Base-by-base conservation (phyloP, 2,888 invertebrate species). In the Crioceris asparagi region DNA sequence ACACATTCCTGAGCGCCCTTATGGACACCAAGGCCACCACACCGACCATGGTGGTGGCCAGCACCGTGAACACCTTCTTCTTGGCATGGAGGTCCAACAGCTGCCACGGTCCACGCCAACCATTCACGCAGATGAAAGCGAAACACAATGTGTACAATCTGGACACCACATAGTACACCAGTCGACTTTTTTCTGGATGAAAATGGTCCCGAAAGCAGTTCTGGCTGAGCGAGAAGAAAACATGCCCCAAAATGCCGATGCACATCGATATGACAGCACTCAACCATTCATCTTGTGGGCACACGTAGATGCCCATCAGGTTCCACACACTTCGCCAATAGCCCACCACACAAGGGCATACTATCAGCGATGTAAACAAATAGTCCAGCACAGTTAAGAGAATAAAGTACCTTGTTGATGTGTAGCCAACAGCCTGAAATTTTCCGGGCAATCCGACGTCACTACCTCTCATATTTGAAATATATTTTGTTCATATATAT, bases 251-350 rank as follows among this genome's bases (percentile, higher is more conserved):
- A 50, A 82, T 69, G 16, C 87, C 87, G 50, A 85, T 73, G 2
- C 68, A 60, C 36, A 83, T 71, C 48, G 85, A 85, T 21, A 73
- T 67, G 35, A 77, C 65, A 12, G 79, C 77, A 52, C 84, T 84
- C 30, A 69, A 52, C 3, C 75, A 64, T 4, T 65, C 62, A 40
- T 74, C 62, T 1, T 69, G 66, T 1, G 85, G 80, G 48, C 76
- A 74, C 38, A 87, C 70, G 60, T 83, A 77, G 35, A 75, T 59
- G 56, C 78, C 82, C 70, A 84, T 77, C 34, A 88, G 70, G 30
- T 75, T 75, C 87, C 88, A 90, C 31, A 84, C 82, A 46, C 86
- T 83, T 45, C 88, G 73, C 90, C 90, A 88, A 63, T 86, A 87
- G 44, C 79, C 75, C 39, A 90, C 84, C 32, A 88, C 85, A 38